A percentile compares a stretch with the other conserved stretches of the same genome.
These are phyloP conservation scores for Pelodiscus sinensis DNA, from an alignment of 2,113 vertebrate species.

Conservation along the genomic window DNA sequence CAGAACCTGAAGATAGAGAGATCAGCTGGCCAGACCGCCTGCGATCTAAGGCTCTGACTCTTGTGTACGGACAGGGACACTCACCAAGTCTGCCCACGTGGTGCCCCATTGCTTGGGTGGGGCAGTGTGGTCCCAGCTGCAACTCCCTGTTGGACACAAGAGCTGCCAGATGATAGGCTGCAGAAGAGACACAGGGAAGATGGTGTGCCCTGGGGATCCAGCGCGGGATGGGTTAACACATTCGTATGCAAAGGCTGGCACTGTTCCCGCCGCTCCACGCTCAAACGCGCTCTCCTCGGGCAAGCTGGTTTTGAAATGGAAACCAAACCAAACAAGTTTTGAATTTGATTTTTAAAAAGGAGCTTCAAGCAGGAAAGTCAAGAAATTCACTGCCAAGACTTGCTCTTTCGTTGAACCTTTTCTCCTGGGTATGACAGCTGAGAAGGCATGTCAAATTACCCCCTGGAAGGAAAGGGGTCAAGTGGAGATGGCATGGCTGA, in stretches of 20 bases:
- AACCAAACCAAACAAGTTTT: neutral
- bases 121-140: rapidly evolving
- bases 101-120: neutral
- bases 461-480: neutral
- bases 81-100: neutral
- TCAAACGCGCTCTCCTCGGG: neutral
- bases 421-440: neutral
- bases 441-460: neutral
- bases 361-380: neutral
- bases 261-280: neutral
- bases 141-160: neutral
- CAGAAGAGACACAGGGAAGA: neutral
- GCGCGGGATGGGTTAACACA: neutral
- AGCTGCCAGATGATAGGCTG: neutral
- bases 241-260: neutral
- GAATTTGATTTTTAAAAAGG: neutral
- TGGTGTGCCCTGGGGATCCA: neutral
- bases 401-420: neutral
- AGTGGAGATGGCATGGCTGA: neutral
- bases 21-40: neutral
- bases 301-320: neutral
- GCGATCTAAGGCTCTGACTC: neutral
- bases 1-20: neutral
- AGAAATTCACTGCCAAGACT: neutral
- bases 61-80: neutral